Evolutionary conservation across 2,888 invertebrate species (phyloP), one percentile per base, ranked within the genome.

Genomic region (Hirtodrosophila histrioides): DNA sequence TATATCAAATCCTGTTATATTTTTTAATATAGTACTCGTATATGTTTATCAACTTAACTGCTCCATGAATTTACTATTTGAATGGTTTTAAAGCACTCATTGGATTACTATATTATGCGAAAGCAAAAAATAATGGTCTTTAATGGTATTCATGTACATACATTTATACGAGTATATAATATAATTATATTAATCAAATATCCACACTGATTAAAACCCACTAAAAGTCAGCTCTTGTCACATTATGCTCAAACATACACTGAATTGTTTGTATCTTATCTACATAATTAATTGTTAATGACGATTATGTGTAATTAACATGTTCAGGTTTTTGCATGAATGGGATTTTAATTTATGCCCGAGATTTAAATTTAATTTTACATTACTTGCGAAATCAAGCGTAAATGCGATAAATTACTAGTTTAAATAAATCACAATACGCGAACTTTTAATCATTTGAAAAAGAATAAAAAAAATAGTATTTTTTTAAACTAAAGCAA

Each of bases 271-370:
- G 12, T 27, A 50, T 48, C 65, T 61, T 77, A 71, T 83, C 71
- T 61, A 71, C 68, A 69, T 86, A 84, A 84, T 87, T 82, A 87
- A 84, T 84, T 83, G 84, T 79, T 84, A 82, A 88, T 77, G 64
- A 61, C 63, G 75, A 78, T 85, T 78, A 73, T 71, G 53, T 66
- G 69, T 72, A 78, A 84, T 84, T 84, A 81, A 78, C 78, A 53
- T 53, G 69, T 67, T 56, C 46, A 46, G 43, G 46, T 27, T 43
- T 10, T 23, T 31, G 44, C 40, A 17, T 44, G 35, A 54, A 56
- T 61, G 62, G 35, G 46, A 43, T 58, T 67, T 77, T 71, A 81
- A 87, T 84, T 78, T 75, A 80, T 73, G 66, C 58, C 46, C 35
- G 51, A 46, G 79, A 75, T 70, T 73, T 77, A 51, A 72, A 84